Conservation (phyloP, 2,797 vertebrate species). For the Poecilia velifera region DNA sequence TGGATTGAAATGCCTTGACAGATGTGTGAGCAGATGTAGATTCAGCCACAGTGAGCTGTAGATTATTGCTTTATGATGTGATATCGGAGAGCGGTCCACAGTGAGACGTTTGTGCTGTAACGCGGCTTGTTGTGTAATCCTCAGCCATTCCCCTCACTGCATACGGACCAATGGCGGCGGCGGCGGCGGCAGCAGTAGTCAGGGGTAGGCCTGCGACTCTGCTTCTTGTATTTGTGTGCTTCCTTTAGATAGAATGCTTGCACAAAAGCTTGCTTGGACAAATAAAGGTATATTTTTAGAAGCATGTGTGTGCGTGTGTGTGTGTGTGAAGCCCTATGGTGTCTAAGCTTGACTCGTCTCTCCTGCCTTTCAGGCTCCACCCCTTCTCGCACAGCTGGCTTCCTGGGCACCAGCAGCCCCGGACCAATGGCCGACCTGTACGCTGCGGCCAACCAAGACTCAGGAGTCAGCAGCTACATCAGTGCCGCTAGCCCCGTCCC, state of each 20-base stretch:
- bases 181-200: slow-evolving; percentile 90
- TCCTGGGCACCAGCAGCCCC: slow-evolving; percentile 95
- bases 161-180: slow-evolving; percentile 95
- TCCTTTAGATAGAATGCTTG: slow-evolving; percentile 31
- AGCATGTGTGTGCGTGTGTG: slow-evolving; percentile 4
- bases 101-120: slow-evolving; percentile 29
- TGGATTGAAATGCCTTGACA: slow-evolving; percentile 44
- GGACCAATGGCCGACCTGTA: slow-evolving; percentile 98
- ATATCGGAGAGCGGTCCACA: slow-evolving; percentile 17
- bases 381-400: slow-evolving; percentile 93
- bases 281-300: slow-evolving; percentile 69
- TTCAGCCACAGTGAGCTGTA: slow-evolving; percentile 39
- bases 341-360: slow-evolving; percentile 41
- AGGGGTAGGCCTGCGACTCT: slow-evolving; percentile 80
- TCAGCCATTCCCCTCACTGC: slow-evolving; percentile 95
- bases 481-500: slow-evolving; percentile 94
- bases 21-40: slow-evolving; percentile 57
- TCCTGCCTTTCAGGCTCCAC: slow-evolving; percentile 83
- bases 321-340: slow-evolving; percentile 37
- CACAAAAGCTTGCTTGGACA: slow-evolving; percentile 43
- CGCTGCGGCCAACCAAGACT: slow-evolving; percentile 96
- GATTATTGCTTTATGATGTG: slow-evolving; percentile 34
- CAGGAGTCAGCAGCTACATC: slow-evolving; percentile 96
- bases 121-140: slow-evolving; percentile 45
- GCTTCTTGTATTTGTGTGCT: slow-evolving; percentile 22